phyloP scores from a whole-genome alignment of 2,113 vertebrate species.

The Guaruba guarouba region DNA sequence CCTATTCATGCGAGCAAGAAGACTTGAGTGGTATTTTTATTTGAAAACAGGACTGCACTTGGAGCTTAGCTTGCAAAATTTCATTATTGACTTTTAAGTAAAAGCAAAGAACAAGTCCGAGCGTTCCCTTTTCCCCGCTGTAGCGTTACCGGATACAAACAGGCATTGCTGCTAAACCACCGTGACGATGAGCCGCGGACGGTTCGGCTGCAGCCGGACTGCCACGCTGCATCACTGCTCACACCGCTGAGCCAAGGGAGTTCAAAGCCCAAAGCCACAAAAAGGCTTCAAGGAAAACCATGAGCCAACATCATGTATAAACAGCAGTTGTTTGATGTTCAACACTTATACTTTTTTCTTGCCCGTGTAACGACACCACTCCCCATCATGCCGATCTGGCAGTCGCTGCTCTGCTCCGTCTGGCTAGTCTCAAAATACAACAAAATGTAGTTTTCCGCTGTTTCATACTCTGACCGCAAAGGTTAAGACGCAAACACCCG shows the following conservation, averaged over 20 bases:
- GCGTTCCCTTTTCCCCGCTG: not conserved
- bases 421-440: not conserved
- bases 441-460: not conserved
- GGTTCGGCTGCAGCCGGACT: not conserved
- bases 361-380: not conserved
- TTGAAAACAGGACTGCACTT: not conserved
- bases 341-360: not conserved
- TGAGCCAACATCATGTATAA: not conserved
- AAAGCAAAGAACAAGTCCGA: not conserved
- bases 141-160: not conserved
- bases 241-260: not conserved
- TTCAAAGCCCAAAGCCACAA: not conserved
- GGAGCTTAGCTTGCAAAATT: not conserved
- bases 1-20: not conserved
- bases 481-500: too few relatives aligned
- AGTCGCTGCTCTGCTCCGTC: not conserved
- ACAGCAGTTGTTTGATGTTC: not conserved
- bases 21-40: not conserved
- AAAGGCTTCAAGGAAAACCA: not conserved
- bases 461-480: not conserved
- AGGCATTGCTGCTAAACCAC: not conserved
- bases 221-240: not conserved
- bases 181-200: not conserved
- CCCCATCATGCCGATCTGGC: not conserved
- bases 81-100: not conserved